Conservation (phyloP, 1,140 invertebrate genomes). For the Caenorhabditis inopinata region DNA sequence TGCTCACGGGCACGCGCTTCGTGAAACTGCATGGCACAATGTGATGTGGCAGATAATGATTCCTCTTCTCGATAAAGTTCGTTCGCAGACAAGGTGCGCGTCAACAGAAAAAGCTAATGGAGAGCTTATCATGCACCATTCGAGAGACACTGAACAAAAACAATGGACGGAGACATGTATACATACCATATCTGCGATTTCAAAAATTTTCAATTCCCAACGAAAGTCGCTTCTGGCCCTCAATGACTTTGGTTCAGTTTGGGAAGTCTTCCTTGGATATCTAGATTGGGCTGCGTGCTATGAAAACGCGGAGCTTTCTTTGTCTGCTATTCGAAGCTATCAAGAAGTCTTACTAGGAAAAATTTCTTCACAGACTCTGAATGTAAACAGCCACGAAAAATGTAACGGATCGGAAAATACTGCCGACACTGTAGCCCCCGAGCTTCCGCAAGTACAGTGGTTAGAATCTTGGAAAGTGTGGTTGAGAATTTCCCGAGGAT, state of each 20-base stretch:
- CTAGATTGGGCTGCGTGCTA: conserved; percentile 56
- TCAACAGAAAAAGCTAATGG: conserved; percentile 78
- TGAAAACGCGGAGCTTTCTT: conserved; percentile 69
- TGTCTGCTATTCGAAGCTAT: conserved; percentile 70
- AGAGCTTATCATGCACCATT: conserved; percentile 93
- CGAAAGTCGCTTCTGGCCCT: conserved; percentile 54
- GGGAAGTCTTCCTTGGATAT: conserved; percentile 51
- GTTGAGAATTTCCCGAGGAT: conserved; percentile 50
- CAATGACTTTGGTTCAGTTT: conserved; percentile 52
- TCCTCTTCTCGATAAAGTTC: conserved; percentile 87
- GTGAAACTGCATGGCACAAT: conserved; percentile 55
- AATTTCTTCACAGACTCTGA: conserved; percentile 38
- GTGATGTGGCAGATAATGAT: conserved; percentile 77
- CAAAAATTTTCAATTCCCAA: conserved; percentile 66
- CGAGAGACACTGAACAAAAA: conserved; percentile 93
- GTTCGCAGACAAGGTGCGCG: conserved; percentile 82
- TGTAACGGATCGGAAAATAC: not conserved
- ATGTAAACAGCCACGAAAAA: conserved; percentile 36
- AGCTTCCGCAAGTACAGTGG: conserved; percentile 49
- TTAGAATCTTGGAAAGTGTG: conserved; percentile 55
- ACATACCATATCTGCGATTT: conserved; percentile 67
- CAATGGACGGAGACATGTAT: conserved; percentile 93
- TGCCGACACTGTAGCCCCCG: not conserved
- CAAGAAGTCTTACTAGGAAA: conserved; percentile 51
- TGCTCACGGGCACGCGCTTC: conserved; percentile 77